Evolutionary conservation across 2,113 vertebrate genomes (phyloP), one percentile per base, ranked within the genome.

Genomic region (Genyomyrus donnyi): DNA sequence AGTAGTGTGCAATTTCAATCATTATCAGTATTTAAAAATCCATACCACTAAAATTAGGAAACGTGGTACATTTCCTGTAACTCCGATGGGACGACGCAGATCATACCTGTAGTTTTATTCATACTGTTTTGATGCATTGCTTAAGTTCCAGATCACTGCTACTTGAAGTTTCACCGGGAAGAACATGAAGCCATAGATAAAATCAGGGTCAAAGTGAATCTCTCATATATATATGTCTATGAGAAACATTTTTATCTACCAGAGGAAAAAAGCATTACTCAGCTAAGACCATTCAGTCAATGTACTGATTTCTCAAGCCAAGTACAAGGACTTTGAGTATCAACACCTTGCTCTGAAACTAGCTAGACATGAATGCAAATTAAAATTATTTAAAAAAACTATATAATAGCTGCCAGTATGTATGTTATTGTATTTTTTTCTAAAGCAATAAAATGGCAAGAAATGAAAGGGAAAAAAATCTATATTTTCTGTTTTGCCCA

Each of bases 401-500:
- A 66, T 88, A 21, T 66, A 88, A 45, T 88, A 88, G 56, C 53
- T 66, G 56, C 52, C 56, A 88, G 45, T 88, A 53, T 66, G 17
- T 46, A 56, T 88, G 87, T 88, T 58, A 88, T 62, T 66, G 21
- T 66, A 88, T 66, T 66, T 49, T 85, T 88, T 88, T 88, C 87
- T 62, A 35, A 88, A 88, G 87, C 53, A 88, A 88, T 66, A 88
- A 88, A 88, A 88, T 58, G 31, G 53, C 87, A 88, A 17, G 35
- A 42, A 66, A 62, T 88, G 3, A 88, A 88, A 58, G 39, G 39
- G 19, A n/a, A 62, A 88, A 42, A 24, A 11, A 24, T 2, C 7
- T 52, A 4, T 21, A 24, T 35, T 48, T 10, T 70, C n/a, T 56
- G 8, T 39, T 87, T 87, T 35, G n/a, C 31, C 50, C 31, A 9